Percentiles rank a stretch among this genome's conserved stretches.
Conservation (phyloP, 2,888 invertebrate species). For the Vannuccia rotundouncinata region DNA sequence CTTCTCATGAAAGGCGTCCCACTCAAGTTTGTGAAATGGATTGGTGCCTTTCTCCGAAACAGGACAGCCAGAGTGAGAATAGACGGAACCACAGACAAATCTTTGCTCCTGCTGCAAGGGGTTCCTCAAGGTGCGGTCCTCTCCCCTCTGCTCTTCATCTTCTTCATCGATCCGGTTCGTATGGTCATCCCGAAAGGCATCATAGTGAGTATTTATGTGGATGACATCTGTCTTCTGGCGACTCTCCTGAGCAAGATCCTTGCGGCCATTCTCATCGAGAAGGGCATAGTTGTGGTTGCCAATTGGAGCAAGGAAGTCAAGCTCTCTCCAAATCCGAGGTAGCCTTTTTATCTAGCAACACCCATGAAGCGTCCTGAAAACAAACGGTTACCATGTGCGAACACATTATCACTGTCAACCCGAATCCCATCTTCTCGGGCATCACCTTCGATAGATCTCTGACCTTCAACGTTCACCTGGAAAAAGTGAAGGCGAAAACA, state of each 20-base stretch:
- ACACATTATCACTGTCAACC: background rate
- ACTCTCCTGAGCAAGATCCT: background rate
- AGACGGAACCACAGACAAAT: background rate
- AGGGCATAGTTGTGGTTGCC: background rate
- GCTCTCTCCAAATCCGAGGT: conserved; percentile 4
- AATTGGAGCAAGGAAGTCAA: conserved; percentile 14
- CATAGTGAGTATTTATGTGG: background rate
- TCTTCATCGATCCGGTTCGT: background rate
- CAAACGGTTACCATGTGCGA: background rate
- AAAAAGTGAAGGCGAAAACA: background rate
- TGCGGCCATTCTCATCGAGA: background rate
- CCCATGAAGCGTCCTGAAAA: conserved; percentile 7
- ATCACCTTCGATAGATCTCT: background rate
- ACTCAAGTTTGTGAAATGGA: conserved; percentile 2
- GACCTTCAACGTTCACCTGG: background rate
- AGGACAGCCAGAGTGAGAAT: background rate
- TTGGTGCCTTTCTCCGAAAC: background rate
- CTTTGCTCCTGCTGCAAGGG: background rate
- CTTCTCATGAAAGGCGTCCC: background rate
- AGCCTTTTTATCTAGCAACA: background rate
- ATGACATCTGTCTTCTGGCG: background rate
- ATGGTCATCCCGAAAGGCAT: background rate
- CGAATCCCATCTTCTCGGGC: background rate
- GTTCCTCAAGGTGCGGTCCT: background rate
- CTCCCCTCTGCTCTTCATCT: background rate